Percentiles rank a stretch among this genome's conserved stretches.
These are phyloP conservation scores for Leptarthrus brevirostris DNA, from an alignment of 2,888 invertebrate species.

Conservation along the genomic window DNA sequence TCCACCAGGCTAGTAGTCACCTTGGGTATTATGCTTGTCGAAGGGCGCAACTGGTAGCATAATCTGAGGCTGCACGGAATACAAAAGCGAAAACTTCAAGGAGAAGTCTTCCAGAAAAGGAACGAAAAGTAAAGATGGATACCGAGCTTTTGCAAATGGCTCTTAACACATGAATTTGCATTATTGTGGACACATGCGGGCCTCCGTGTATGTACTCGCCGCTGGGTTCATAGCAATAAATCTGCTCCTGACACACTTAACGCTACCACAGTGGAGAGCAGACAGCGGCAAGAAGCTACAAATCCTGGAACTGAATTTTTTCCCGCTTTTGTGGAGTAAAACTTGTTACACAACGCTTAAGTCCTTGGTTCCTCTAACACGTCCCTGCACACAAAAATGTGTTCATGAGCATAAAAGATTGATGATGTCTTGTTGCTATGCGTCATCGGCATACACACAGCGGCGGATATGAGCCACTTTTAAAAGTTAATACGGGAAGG, in stretches of 20 bases:
- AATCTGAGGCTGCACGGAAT: conserved; percentile 20
- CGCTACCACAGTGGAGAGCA: conserved; percentile 2
- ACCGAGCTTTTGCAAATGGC: conserved; percentile 14
- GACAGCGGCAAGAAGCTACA: conserved; percentile 6
- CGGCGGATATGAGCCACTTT: conserved; percentile 11
- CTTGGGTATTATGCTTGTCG: conserved; percentile 6
- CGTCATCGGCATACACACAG: neutral
- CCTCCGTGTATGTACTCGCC: neutral
- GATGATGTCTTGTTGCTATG: conserved; percentile 42
- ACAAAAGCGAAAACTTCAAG: conserved; percentile 12
- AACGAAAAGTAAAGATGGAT: neutral
- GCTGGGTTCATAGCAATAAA: conserved; percentile 36
- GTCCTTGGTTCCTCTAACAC: neutral
- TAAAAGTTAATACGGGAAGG: conserved; percentile 7
- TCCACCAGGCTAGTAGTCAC: conserved; percentile 20
- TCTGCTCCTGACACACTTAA: conserved; percentile 42
- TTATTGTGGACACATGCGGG: neutral
- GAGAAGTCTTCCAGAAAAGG: conserved; percentile 1
- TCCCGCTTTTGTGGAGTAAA: conserved; percentile 7
- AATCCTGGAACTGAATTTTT: conserved; percentile 17
- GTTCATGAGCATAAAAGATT: conserved; percentile 26
- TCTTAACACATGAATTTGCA: conserved; percentile 40
- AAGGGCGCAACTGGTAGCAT: conserved; percentile 37
- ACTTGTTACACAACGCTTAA: conserved; percentile 41
- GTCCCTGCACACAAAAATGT: neutral